A percentile compares a stretch with the other conserved stretches of the same genome.
phyloP scores from a whole-genome alignment of 2,797 vertebrate genomes.

The Chaetodon trifasciatus region DNA sequence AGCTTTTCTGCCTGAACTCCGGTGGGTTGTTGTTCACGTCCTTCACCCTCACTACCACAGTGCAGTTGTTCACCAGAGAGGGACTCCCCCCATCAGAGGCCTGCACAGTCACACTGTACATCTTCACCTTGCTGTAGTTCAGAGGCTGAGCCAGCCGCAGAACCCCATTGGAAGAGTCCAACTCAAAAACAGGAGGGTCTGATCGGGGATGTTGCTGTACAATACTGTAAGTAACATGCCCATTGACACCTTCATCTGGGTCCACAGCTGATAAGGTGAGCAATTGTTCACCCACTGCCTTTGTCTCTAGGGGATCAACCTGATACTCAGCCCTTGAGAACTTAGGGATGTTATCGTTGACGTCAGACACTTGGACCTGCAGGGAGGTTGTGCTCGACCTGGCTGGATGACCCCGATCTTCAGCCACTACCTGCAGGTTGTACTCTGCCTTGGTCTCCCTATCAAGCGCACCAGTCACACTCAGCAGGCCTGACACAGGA shows the following conservation, averaged over 20 bases:
- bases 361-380: constrained; percentile 70
- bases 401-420: constrained; percentile 84
- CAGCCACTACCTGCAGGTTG: constrained; percentile 80
- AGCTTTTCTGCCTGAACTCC: constrained; percentile 77
- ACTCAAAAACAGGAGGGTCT: constrained; percentile 45
- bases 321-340: constrained; percentile 74
- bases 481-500: constrained; percentile 74
- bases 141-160: constrained; percentile 75
- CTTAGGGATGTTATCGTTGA: constrained; percentile 83
- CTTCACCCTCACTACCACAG: constrained; percentile 76
- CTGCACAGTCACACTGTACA: constrained; percentile 78
- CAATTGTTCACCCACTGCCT: constrained; percentile 46
- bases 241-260: constrained; percentile 79
- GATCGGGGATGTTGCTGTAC: constrained; percentile 70
- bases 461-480: constrained; percentile 74
- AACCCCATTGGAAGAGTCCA: constrained; percentile 72
- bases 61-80: constrained; percentile 41
- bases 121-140: constrained; percentile 78
- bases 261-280: constrained; percentile 77
- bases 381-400: constrained; percentile 68
- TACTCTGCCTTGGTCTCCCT: constrained; percentile 80
- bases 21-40: constrained; percentile 86
- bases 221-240: constrained; percentile 74
- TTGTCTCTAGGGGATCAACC: constrained; percentile 68
- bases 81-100: constrained; percentile 83